Conservation (phyloP, 2,797 vertebrate genomes). For the Eulemur mongoz region DNA sequence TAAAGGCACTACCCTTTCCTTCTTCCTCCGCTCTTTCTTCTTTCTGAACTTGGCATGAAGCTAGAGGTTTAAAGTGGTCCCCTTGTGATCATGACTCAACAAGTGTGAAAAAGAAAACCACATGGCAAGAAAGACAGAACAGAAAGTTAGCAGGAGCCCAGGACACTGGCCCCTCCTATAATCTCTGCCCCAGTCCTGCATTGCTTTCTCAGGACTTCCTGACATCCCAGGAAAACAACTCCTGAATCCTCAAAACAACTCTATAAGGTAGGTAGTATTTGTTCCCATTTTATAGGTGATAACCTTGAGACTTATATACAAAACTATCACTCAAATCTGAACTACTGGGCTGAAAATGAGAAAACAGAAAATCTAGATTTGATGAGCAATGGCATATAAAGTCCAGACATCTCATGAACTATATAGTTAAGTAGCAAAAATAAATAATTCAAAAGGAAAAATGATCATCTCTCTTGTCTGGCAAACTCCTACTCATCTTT, state of each 20-base stretch:
- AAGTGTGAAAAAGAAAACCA: not conserved
- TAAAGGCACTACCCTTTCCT: not conserved
- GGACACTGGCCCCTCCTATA: not conserved
- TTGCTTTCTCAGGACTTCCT: not conserved
- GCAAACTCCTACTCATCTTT: not conserved
- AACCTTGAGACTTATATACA: not conserved
- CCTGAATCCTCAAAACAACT: not conserved
- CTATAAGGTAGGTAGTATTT: not conserved
- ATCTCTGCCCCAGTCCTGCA: not conserved
- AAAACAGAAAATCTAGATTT: conserved; percentile 9
- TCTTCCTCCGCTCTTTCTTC: not conserved
- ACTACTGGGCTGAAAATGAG: not conserved
- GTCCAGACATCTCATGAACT: not conserved
- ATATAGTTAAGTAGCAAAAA: not conserved
- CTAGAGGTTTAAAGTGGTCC: not conserved
- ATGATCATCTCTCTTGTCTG: not conserved
- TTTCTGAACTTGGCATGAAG: not conserved
- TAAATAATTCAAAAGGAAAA: conserved; percentile 17
- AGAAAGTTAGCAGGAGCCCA: not conserved
- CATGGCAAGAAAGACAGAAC: not conserved
- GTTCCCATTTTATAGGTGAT: not conserved
- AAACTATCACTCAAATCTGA: not conserved
- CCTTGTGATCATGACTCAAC: not conserved
- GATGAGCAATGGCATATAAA: not conserved
- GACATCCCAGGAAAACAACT: not conserved